phyloP scores from a whole-genome alignment of 2,797 vertebrate species.

The Podargus strigoides region DNA sequence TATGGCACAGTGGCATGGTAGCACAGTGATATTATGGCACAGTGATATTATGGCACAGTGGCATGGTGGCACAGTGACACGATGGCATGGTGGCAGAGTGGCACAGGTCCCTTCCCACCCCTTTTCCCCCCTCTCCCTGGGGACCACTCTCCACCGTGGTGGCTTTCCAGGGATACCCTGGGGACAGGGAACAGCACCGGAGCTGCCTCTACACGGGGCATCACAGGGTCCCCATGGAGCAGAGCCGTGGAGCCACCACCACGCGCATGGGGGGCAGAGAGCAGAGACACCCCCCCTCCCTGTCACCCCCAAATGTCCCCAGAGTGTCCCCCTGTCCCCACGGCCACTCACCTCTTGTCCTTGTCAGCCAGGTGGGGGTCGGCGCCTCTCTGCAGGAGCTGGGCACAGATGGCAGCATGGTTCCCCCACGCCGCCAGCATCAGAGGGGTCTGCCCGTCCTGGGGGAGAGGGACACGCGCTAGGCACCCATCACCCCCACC shows the following conservation, averaged over 20 bases:
- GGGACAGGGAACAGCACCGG: not conserved
- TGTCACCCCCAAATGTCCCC: not conserved
- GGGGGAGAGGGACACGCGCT: not conserved
- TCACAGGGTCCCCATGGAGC: not conserved
- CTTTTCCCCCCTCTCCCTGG: not conserved
- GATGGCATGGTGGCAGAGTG: fast-evolving
- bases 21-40: fast-evolving
- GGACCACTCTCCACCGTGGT: not conserved
- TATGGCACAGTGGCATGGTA: not conserved
- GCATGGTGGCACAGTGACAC: fast-evolving
- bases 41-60: fast-evolving
- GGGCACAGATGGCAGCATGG: slow-evolving; percentile 65
- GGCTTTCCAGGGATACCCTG: not conserved
- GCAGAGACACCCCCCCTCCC: too few species aligned
- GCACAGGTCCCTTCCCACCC: not conserved
- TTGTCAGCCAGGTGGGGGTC: slow-evolving; percentile 52
- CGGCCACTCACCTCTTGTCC: slow-evolving; percentile 63
- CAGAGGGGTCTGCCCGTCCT: slow-evolving; percentile 73
- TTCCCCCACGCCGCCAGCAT: slow-evolving; percentile 71
- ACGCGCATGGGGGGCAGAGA: fast-evolving
- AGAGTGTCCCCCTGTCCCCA: not conserved
- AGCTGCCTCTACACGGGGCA: not conserved
- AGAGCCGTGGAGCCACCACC: not conserved
- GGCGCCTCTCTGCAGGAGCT: slow-evolving; percentile 71
- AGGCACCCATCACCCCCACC: fast-evolving